Percentiles rank a stretch among this genome's conserved stretches.
These are phyloP conservation scores for Lepus oiostolus DNA, from an alignment of 2,797 vertebrate species.

Conservation along the genomic window DNA sequence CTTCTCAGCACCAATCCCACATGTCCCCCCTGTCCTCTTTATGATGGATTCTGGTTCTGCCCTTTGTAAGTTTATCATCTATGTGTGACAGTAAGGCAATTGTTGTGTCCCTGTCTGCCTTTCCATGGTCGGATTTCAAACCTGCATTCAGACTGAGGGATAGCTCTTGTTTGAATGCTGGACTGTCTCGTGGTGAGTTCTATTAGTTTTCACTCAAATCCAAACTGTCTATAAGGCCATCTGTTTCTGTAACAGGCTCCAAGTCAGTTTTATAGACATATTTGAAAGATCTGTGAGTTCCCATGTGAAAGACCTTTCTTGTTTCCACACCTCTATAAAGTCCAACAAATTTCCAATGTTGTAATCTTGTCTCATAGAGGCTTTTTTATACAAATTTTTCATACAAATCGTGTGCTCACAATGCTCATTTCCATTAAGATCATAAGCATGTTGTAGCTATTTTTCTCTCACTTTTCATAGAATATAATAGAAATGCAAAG, in stretches of 20 bases:
- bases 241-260: slow-evolving; percentile 54
- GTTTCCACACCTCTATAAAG: neutral
- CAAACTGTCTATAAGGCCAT: slow-evolving; percentile 61
- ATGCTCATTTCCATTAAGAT: slow-evolving; percentile 29
- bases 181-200: neutral
- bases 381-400: neutral
- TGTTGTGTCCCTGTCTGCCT: neutral
- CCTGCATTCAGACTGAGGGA: neutral
- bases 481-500: slow-evolving; percentile 34
- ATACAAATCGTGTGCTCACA: neutral
- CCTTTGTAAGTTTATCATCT: neutral
- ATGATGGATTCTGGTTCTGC: neutral
- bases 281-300: slow-evolving; percentile 28
- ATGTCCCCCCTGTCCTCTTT: neutral
- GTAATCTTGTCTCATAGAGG: neutral
- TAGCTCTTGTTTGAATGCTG: neutral
- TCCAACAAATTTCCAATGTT: neutral
- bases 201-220: slow-evolving; percentile 51
- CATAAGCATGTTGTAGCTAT: neutral
- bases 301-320: neutral
- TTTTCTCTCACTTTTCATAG: slow-evolving; percentile 30
- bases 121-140: neutral
- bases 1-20: neutral
- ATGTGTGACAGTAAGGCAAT: neutral
- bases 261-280: slow-evolving; percentile 51